phyloP scores from a whole-genome alignment of 2,797 vertebrate genomes.

The Staurois parvus region DNA sequence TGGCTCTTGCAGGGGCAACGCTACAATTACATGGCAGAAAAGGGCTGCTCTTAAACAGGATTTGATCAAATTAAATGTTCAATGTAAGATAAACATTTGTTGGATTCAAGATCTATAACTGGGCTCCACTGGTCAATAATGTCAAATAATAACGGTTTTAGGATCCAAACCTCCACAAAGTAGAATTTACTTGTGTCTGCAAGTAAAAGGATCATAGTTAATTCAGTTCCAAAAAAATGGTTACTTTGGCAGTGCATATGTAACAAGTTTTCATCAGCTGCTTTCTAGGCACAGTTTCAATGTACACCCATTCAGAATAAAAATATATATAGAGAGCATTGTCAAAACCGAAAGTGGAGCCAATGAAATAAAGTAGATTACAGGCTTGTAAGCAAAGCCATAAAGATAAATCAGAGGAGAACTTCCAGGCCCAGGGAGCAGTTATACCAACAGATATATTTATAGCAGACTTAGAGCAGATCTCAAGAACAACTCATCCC shows the following conservation, averaged over 20 bases:
- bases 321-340: slow-evolving; percentile 9
- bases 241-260: neutral
- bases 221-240: neutral
- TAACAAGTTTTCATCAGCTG: neutral
- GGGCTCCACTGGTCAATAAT: neutral
- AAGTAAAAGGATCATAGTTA: neutral
- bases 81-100: neutral
- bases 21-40: no score
- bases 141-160: neutral
- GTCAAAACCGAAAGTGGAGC: slow-evolving; percentile 6
- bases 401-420: slow-evolving; percentile 27
- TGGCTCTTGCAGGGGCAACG: no score
- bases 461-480: slow-evolving; percentile 34
- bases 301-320: slow-evolving; percentile 9
- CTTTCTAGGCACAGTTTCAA: neutral
- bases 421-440: slow-evolving; percentile 15
- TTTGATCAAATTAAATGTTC: no score
- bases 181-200: neutral
- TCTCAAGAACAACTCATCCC: slow-evolving; percentile 28
- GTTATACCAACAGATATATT: slow-evolving; percentile 27
- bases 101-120: neutral
- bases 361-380: slow-evolving; percentile 23
- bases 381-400: neutral
- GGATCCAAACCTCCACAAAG: neutral
- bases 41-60: no score